These are phyloP conservation scores for Chloroclystis v-ata DNA, from an alignment of 2,888 invertebrate genomes.

Conservation along the genomic window DNA sequence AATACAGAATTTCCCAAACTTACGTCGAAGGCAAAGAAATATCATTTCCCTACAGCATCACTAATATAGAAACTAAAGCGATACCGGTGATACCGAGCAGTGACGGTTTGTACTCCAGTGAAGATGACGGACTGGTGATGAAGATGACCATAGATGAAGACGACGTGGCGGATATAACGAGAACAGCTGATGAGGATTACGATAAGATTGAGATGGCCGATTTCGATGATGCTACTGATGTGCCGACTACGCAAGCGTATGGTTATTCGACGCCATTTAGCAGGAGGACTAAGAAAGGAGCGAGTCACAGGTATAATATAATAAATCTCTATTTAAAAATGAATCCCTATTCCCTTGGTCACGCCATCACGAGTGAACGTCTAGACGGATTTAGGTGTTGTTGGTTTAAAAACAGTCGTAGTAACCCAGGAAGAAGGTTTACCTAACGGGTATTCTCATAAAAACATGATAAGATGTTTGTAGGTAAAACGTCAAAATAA, in stretches of 20 bases:
- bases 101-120: slow-evolving; percentile 53
- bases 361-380: no score
- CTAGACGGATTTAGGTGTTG: no score
- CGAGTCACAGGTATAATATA: slow-evolving; percentile 44
- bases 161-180: slow-evolving; percentile 45
- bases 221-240: slow-evolving; percentile 40
- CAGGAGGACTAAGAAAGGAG: slow-evolving; percentile 48
- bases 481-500: not conserved
- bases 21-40: slow-evolving; percentile 71
- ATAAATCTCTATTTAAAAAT: not conserved
- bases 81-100: slow-evolving; percentile 24
- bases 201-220: slow-evolving; percentile 56
- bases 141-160: slow-evolving; percentile 53
- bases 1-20: slow-evolving; percentile 65
- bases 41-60: slow-evolving; percentile 41
- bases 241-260: slow-evolving; percentile 36
- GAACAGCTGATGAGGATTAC: slow-evolving; percentile 48
- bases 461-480: not conserved
- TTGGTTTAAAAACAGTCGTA: no score
- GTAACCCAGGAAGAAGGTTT: no score
- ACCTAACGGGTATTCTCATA: no score
- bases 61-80: slow-evolving; percentile 42
- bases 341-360: not conserved
- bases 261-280: slow-evolving; percentile 57
- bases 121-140: slow-evolving; percentile 63